phyloP scores from a whole-genome alignment of 1,140 invertebrate species.

The Cotesia vestalis region DNA sequence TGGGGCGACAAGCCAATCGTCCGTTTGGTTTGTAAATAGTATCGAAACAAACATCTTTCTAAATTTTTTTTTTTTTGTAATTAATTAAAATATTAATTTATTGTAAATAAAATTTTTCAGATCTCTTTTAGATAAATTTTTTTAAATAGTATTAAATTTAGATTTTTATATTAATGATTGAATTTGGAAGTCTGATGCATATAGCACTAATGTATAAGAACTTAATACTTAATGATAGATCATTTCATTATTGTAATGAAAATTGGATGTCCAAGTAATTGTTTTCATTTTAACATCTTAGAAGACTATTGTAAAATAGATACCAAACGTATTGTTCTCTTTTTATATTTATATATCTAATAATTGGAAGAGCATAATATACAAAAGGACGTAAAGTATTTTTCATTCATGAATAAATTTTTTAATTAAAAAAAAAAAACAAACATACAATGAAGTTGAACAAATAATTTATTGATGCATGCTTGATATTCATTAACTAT shows the following conservation, averaged over 20 bases:
- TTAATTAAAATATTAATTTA: conserved; percentile 22
- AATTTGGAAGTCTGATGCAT: no score
- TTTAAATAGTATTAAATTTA: conserved; percentile 5
- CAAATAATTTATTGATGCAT: conserved; percentile 38
- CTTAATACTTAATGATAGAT: background rate
- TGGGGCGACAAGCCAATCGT: conserved; percentile 44
- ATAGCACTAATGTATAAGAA: no score
- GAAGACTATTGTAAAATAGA: background rate
- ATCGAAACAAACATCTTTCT: conserved; percentile 52
- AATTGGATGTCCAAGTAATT: conserved; percentile 7
- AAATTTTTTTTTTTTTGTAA: conserved; percentile 37
- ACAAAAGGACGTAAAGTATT: conserved; percentile 31
- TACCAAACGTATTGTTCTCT: conserved; percentile 36
- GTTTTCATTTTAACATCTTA: background rate
- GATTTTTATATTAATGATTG: background rate
- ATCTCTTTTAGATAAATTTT: background rate
- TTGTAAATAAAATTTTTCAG: conserved; percentile 8
- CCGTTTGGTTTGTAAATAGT: conserved; percentile 61
- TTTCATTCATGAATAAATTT: conserved; percentile 39
- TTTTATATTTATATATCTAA: conserved; percentile 2
- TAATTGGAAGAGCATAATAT: conserved; percentile 35
- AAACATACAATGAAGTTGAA: conserved; percentile 38
- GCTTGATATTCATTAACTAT: conserved; percentile 46
- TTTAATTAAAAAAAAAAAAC: conserved; percentile 38
- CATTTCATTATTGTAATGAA: background rate